phyloP scores from a whole-genome alignment of 2,888 invertebrate genomes.

The Dascillus cervinus region DNA sequence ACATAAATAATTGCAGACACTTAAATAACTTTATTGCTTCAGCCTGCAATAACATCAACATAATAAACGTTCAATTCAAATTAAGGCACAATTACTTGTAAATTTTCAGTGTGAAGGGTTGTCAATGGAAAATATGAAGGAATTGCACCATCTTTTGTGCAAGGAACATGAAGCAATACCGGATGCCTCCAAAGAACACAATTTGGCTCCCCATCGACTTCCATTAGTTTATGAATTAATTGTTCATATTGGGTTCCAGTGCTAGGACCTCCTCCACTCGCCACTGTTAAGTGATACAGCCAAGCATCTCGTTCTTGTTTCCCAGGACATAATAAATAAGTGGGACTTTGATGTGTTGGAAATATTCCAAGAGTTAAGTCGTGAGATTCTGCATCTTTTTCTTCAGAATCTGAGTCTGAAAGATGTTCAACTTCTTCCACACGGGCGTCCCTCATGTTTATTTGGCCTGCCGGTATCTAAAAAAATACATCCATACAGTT shows the following conservation, averaged over 20 bases:
- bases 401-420: conserved; percentile 85
- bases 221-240: conserved; percentile 91
- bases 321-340: conserved; percentile 84
- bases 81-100: conserved; percentile 50
- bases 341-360: conserved; percentile 89
- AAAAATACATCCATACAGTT: background rate
- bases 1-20: conserved; percentile 94
- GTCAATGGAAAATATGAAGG: conserved; percentile 68
- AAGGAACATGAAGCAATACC: conserved; percentile 62
- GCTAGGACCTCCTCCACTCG: conserved; percentile 84
- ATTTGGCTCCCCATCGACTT: conserved; percentile 88
- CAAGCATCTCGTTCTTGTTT: conserved; percentile 88
- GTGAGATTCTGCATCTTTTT: conserved; percentile 68
- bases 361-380: conserved; percentile 88
- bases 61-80: background rate
- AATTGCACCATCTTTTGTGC: conserved; percentile 80
- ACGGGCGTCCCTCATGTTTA: conserved; percentile 90
- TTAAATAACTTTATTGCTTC: conserved; percentile 93
- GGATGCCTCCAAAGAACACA: conserved; percentile 94
- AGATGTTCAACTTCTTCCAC: conserved; percentile 94
- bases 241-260: conserved; percentile 96
- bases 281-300: conserved; percentile 81
- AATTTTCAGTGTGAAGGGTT: conserved; percentile 78
- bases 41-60: conserved; percentile 36
- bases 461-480: conserved; percentile 88